phyloP scores from a whole-genome alignment of 2,797 vertebrate genomes.

The Pelodytes ibericus region DNA sequence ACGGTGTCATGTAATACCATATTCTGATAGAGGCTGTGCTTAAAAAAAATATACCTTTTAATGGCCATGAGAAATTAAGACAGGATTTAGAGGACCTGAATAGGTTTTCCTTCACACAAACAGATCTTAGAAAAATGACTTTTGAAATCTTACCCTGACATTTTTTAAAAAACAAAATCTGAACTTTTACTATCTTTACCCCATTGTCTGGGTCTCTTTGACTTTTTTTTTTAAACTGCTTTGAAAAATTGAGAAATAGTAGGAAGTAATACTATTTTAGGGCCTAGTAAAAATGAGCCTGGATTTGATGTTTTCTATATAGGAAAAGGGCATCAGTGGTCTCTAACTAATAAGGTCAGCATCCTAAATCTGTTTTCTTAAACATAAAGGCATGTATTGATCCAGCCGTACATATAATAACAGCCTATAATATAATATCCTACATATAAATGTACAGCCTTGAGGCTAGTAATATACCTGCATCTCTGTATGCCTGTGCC shows the following conservation, averaged over 20 bases:
- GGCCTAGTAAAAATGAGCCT: neutral
- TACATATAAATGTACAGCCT: no score
- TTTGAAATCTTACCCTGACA: neutral
- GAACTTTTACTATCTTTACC: neutral
- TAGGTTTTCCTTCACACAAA: constrained; percentile 46
- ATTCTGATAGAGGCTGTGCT: constrained; percentile 75
- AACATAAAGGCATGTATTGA: no score
- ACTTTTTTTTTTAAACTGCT: neutral
- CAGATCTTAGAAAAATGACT: constrained; percentile 25
- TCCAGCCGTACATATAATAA: no score
- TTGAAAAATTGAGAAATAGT: no score
- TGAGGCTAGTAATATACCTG: no score
- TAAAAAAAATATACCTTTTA: constrained; percentile 69
- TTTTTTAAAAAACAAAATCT: no score
- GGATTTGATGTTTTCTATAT: neutral
- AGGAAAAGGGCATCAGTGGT: no score
- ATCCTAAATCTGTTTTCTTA: no score
- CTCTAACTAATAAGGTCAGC: no score
- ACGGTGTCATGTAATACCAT: constrained; percentile 82
- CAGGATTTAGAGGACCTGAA: constrained; percentile 45
- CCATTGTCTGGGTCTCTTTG: neutral
- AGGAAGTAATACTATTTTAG: neutral
- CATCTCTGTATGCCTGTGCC: no score
- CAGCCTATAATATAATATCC: no score
- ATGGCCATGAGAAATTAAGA: constrained; percentile 56